These are phyloP conservation scores for Heterotis niloticus DNA, from an alignment of 2,113 vertebrate species.

Conservation along the genomic window DNA sequence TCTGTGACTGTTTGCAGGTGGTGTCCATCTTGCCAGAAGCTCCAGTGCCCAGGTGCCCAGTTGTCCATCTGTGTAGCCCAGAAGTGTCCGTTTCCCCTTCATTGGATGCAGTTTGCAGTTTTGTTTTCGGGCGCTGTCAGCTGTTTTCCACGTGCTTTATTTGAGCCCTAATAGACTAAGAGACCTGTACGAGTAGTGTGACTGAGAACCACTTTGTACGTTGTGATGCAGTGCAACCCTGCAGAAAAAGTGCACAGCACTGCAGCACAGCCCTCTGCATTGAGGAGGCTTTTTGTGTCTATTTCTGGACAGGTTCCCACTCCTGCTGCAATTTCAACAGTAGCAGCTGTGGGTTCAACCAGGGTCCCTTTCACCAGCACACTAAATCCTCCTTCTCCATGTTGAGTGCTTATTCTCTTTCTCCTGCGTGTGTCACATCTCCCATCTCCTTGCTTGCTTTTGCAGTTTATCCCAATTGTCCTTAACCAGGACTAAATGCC, in stretches of 20 bases:
- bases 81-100: too few relatives aligned
- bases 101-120: too few relatives aligned
- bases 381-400: slow-evolving; percentile 15
- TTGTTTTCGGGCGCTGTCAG: too few relatives aligned
- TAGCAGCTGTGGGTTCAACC: slow-evolving; percentile 11
- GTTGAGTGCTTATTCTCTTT: not conserved
- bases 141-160: too few relatives aligned
- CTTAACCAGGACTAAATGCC: too few relatives aligned
- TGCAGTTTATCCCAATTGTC: too few relatives aligned
- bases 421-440: not conserved
- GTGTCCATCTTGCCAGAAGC: too few relatives aligned
- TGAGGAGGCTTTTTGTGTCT: slow-evolving; percentile 23
- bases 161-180: too few relatives aligned
- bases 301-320: slow-evolving; percentile 44
- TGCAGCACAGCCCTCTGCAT: slow-evolving; percentile 16
- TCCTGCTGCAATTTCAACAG: slow-evolving; percentile 43
- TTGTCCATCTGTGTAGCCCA: too few relatives aligned
- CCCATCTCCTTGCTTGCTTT: not conserved
- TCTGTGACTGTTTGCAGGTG: too few relatives aligned
- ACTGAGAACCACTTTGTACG: slow-evolving; percentile 3
- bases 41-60: too few relatives aligned
- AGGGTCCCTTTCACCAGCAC: slow-evolving; percentile 19
- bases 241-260: not conserved
- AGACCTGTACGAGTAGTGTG: not conserved
- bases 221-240: slow-evolving; percentile 11